Percentiles rank a stretch among this genome's conserved stretches.
These are phyloP conservation scores for Galleria mellonella DNA, from an alignment of 1,140 invertebrate species.

Conservation along the genomic window DNA sequence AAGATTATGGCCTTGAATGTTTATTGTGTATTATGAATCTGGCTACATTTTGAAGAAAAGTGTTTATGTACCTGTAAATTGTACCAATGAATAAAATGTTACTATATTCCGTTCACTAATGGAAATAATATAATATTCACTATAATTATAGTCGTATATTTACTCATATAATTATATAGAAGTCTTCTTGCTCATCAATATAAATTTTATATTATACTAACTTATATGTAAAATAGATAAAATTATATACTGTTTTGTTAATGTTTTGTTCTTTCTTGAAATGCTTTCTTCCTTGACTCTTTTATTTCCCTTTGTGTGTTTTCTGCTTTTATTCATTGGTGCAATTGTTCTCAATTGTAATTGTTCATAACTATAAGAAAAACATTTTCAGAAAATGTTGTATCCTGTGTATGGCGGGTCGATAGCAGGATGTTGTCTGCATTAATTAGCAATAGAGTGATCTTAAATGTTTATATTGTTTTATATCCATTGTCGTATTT, in stretches of 20 bases:
- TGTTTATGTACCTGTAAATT: slow-evolving; percentile 62
- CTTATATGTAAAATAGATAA: too few relatives aligned
- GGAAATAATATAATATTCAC: too few relatives aligned
- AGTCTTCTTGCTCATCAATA: too few relatives aligned
- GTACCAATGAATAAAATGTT: slow-evolving; percentile 46
- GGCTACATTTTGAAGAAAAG: slow-evolving; percentile 46
- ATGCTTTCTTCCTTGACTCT: slow-evolving; percentile 5
- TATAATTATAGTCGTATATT: too few relatives aligned
- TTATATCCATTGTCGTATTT: slow-evolving; percentile 59
- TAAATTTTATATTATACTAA: too few relatives aligned
- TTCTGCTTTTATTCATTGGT: slow-evolving; percentile 44
- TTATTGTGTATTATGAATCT: slow-evolving; percentile 24
- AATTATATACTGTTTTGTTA: too few relatives aligned
- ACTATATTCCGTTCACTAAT: too few relatives aligned
- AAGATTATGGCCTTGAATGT: slow-evolving; percentile 43
- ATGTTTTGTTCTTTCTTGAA: slow-evolving; percentile 3
- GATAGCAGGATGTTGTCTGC: slow-evolving; percentile 26
- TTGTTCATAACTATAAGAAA: slow-evolving; percentile 23
- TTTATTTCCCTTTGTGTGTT: slow-evolving; percentile 7
- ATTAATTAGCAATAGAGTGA: slow-evolving; percentile 23
- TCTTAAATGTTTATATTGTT: slow-evolving; percentile 53
- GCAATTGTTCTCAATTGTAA: slow-evolving; percentile 36
- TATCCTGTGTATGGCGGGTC: slow-evolving; percentile 20
- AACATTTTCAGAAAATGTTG: slow-evolving; percentile 19
- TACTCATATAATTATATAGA: too few relatives aligned